A percentile compares a stretch with the other conserved stretches of the same genome.
Evolutionary conservation across 2,113 vertebrate genomes (phyloP).

Genomic region (Clarias macrocephalus): DNA sequence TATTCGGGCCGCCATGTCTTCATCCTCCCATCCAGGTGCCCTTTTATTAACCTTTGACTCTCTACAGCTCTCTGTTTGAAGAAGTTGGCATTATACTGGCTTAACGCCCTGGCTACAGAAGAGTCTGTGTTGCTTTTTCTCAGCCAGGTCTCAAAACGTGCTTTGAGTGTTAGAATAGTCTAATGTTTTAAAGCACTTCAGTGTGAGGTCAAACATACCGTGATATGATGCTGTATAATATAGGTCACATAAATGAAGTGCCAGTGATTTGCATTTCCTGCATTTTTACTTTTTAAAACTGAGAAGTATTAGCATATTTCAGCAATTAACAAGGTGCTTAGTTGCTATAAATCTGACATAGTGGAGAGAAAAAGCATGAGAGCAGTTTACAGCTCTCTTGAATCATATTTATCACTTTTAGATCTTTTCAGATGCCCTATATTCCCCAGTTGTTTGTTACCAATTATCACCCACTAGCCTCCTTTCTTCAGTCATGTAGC

Average conservation of each 20-base stretch:
- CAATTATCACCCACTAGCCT: background rate
- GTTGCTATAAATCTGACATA: slow-evolving; percentile 11
- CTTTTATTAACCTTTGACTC: slow-evolving; percentile 82
- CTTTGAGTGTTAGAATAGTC: slow-evolving; percentile 43
- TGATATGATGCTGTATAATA: slow-evolving; percentile 37
- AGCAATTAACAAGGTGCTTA: slow-evolving; percentile 32
- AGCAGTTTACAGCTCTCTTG: background rate
- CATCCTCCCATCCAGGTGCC: slow-evolving; percentile 74
- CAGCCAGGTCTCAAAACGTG: slow-evolving; percentile 65
- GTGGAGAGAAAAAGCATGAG: slow-evolving; percentile 28
- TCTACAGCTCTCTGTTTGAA: slow-evolving; percentile 72
- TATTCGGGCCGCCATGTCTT: slow-evolving; percentile 74
- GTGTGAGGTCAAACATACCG: slow-evolving; percentile 36
- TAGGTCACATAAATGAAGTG: slow-evolving; percentile 28
- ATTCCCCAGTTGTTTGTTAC: background rate
- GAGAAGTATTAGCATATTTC: slow-evolving; percentile 20
- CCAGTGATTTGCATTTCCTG: slow-evolving; percentile 4
- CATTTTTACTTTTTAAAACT: slow-evolving; percentile 12
- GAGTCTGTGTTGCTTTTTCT: slow-evolving; percentile 64
- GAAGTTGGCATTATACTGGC: slow-evolving; percentile 71
- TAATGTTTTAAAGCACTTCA: slow-evolving; percentile 39
- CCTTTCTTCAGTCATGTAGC: background rate
- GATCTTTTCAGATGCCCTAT: background rate
- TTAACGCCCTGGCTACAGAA: slow-evolving; percentile 61
- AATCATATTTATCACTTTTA: background rate